Evolutionary conservation across 2,113 vertebrate genomes (phyloP).

Genomic region (Nycticorax nycticorax): DNA sequence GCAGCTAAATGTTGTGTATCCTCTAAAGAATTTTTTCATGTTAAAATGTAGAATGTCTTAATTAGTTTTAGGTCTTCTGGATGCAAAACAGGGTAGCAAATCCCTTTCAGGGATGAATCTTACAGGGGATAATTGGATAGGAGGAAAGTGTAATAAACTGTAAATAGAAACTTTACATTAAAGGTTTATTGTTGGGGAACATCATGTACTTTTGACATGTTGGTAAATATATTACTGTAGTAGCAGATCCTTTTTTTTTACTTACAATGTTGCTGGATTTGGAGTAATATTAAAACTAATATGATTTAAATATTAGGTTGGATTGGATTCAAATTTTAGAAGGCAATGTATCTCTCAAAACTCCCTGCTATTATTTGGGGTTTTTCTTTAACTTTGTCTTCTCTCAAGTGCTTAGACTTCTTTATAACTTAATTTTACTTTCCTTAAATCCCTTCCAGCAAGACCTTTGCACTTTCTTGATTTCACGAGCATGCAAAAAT

Average conservation of each 20-base stretch:
- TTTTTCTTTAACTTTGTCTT: background rate
- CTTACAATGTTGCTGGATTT: background rate
- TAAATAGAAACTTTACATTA: background rate
- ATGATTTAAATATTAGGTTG: background rate
- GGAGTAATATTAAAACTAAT: background rate
- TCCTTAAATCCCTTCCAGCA: constrained; percentile 78
- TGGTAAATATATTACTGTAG: background rate
- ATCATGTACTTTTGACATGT: background rate
- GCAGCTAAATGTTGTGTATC: background rate
- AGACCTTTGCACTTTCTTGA: constrained; percentile 96
- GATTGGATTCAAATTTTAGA: background rate
- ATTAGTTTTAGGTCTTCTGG: background rate
- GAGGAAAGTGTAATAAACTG: background rate
- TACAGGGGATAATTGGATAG: background rate
- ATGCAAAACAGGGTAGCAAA: background rate
- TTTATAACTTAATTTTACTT: background rate
- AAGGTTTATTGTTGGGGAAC: background rate
- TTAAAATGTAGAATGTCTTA: background rate
- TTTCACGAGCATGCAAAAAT: constrained; percentile 97
- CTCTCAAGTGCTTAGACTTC: background rate
- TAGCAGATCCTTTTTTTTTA: background rate
- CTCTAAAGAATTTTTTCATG: background rate
- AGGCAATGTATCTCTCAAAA: background rate
- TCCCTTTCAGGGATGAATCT: background rate
- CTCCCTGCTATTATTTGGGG: rapidly evolving